Base-by-base conservation (phyloP, 2,113 vertebrate species). In the Tychaedon coryphoeus region DNA sequence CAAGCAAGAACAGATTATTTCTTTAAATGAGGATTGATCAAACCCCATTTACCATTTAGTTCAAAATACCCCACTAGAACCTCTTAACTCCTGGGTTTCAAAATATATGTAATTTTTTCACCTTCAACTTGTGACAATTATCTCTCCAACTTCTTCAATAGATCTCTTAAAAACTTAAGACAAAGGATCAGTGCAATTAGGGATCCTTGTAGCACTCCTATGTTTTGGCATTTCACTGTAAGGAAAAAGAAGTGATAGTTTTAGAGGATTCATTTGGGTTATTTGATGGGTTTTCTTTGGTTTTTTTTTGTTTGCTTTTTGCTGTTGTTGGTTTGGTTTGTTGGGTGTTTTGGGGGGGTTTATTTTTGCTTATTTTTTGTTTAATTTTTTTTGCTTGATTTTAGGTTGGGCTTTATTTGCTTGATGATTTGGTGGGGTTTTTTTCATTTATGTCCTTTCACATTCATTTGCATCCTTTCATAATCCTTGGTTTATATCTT, bases 321-420 rank as follows among this genome's bases (percentile, higher is more conserved):
- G 14, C 23, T 28, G 50, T 16, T 6, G 0, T 19, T n/a, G 47
- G 48, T 7, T 28, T 47, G 4, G 5, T n/a, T 38, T 60, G 19
- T 40, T 51, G 3, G 15, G 50, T 16, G 50, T 15, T 28, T 28
- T 28, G 7, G 8, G 14, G 25, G 29, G 60, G 23, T 13, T 13
- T 48, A 24, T 48, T 48, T n/a, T 43, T 4, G 5, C 16, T 24
- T 25, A 19, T 14, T 6, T n/a, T 14, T 20, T 38, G 11, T 18
- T 31, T 9, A 1, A 5, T 4, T 9, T 33, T 48, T 40, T 75
- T 58, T 64, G 6, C 28, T 53, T 61, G 8, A 4, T 20, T 70
- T 54, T 42, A 25, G 2, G 4, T 20, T 4, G 6, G 6, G 1
- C 4, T 33, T 45, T 34, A 24, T 62, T 48, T 29, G 0, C 20